A percentile compares a stretch with the other conserved stretches of the same genome.
phyloP scores from a whole-genome alignment of 2,797 vertebrate species.

The Crenichthys baileyi region DNA sequence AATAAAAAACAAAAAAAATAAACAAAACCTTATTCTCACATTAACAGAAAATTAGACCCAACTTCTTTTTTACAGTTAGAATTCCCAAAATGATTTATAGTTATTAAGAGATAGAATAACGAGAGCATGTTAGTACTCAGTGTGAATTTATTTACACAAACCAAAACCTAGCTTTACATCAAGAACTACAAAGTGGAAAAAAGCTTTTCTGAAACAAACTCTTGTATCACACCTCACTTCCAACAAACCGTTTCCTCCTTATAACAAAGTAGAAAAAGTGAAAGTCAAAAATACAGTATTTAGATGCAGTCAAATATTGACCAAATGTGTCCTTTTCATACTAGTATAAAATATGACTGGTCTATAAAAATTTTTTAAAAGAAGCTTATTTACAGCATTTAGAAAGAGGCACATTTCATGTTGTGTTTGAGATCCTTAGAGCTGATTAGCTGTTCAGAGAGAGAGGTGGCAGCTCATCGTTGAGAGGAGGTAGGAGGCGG shows the following conservation, averaged over 20 bases:
- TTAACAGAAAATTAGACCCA: not conserved
- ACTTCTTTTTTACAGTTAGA: not conserved
- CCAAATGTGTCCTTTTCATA: conserved; percentile 89
- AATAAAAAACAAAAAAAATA: too few species aligned
- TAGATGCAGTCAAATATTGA: conserved; percentile 94
- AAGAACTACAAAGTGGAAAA: conserved; percentile 53
- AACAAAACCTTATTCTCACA: too few species aligned
- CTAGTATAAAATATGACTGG: conserved; percentile 79
- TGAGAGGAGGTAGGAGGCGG: conserved; percentile 76
- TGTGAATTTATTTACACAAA: conserved; percentile 76
- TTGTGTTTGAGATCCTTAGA: conserved; percentile 26
- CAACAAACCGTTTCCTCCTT: conserved; percentile 19
- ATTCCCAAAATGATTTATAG: not conserved
- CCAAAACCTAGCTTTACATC: conserved; percentile 59
- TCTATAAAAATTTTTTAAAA: conserved; percentile 59
- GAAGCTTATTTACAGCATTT: conserved; percentile 75
- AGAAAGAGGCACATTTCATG: conserved; percentile 34
- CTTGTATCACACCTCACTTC: conserved; percentile 39
- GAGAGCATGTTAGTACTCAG: conserved; percentile 50
- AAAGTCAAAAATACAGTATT: conserved; percentile 66
- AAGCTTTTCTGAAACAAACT: conserved; percentile 10
- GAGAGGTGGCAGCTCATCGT: conserved; percentile 75
- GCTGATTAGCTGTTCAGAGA: conserved; percentile 85
- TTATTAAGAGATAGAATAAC: not conserved
- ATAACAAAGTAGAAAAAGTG: conserved; percentile 59